Conservation (phyloP, 1,140 invertebrate species). For the Leptinotarsa texana region DNA sequence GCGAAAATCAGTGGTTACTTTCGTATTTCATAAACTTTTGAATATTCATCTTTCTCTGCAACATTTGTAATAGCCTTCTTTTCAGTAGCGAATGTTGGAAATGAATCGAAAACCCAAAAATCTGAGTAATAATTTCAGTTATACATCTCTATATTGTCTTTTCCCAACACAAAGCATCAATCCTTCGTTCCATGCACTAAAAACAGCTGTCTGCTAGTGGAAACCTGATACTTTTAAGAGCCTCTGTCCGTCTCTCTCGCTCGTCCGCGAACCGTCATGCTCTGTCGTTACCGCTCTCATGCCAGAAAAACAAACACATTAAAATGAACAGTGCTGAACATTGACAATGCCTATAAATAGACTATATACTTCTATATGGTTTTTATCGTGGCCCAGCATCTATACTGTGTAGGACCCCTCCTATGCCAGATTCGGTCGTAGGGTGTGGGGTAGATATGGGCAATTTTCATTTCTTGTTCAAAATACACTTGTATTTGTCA, state of each 20-base stretch:
- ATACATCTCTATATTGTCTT: conserved; percentile 29
- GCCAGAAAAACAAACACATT: conserved; percentile 55
- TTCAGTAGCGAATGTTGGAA: neutral
- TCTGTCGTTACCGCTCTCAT: conserved; percentile 40
- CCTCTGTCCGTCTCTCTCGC: conserved; percentile 39
- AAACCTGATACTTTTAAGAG: conserved; percentile 55
- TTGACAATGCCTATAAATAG: conserved; percentile 56
- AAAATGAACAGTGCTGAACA: conserved; percentile 54
- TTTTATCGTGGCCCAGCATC: conserved; percentile 45
- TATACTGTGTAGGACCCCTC: conserved; percentile 30
- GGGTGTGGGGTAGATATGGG: conserved; percentile 22
- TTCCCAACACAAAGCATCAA: conserved; percentile 38
- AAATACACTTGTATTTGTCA: too few species aligned
- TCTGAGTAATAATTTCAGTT: neutral
- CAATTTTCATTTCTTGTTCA: neutral
- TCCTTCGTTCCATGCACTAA: conserved; percentile 42
- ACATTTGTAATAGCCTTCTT: neutral
- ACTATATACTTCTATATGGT: conserved; percentile 53
- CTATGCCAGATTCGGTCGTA: conserved; percentile 10
- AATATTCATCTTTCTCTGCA: too few species aligned
- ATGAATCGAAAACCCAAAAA: neutral
- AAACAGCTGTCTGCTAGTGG: conserved; percentile 54
- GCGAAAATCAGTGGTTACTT: too few species aligned
- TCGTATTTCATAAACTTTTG: too few species aligned
- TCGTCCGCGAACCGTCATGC: conserved; percentile 18